Evolutionary conservation across 2,113 vertebrate species (phyloP).

Genomic region (Antechinus stuartii): DNA sequence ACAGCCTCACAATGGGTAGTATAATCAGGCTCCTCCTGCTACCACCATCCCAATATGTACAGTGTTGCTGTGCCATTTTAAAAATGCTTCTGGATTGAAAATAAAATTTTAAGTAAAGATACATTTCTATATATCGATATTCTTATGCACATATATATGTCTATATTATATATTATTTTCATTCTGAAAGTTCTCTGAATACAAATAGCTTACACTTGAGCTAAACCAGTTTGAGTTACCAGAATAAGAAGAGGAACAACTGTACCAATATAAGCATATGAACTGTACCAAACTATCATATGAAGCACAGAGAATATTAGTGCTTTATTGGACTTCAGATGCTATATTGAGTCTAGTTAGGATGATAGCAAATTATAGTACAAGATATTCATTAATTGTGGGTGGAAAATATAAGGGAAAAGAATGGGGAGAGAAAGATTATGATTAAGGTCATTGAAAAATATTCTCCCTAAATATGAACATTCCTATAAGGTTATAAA

Average conservation of each 20-base stretch:
- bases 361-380: not conserved
- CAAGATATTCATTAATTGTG: not conserved
- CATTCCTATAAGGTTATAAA: not conserved
- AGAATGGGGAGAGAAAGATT: not conserved
- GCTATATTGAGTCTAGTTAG: not conserved
- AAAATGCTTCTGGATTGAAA: slow-evolving; percentile 9
- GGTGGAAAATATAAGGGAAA: not conserved
- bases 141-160: not conserved
- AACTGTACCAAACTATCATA: not conserved
- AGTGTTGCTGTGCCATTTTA: not conserved
- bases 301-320: not conserved
- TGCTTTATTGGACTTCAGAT: not conserved
- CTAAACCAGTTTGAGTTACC: not conserved
- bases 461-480: not conserved
- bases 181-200: not conserved
- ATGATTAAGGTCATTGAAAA: not conserved
- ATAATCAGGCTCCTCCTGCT: not conserved
- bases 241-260: not conserved
- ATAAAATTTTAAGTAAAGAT: not conserved
- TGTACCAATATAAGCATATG: not conserved
- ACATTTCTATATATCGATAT: not conserved
- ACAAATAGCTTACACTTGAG: not conserved
- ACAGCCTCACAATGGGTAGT: not conserved
- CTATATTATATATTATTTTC: not conserved
- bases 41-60: not conserved